phyloP scores from a whole-genome alignment of 2,888 invertebrate species.

The Coronaproctus castanopsis region DNA sequence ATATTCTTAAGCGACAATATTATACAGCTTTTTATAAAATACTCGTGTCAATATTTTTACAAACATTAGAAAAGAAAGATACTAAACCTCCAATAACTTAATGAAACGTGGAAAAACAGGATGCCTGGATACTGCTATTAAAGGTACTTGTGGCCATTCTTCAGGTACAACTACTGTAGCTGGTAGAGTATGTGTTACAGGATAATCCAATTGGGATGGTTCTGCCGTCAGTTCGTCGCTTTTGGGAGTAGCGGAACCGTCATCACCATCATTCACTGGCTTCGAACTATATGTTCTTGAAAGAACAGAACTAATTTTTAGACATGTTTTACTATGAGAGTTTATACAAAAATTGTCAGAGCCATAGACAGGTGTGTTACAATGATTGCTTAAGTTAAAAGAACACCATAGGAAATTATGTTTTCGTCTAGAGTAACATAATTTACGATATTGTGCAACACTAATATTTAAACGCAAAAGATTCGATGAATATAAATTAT shows the following conservation, averaged over 20 bases:
- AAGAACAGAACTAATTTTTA: neutral
- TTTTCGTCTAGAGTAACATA: neutral
- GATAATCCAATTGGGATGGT: conserved; percentile 1
- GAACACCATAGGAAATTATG: neutral
- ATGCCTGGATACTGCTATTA: conserved; percentile 80
- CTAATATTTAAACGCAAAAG: neutral
- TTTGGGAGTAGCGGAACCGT: neutral
- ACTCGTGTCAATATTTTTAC: too few relatives aligned
- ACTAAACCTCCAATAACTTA: conserved; percentile 88
- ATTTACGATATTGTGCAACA: neutral
- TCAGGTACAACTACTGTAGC: conserved; percentile 87
- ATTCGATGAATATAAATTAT: neutral
- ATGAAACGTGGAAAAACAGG: conserved; percentile 96
- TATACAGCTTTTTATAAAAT: neutral
- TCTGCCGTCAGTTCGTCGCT: neutral
- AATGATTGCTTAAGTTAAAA: neutral
- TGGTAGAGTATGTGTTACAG: conserved; percentile 8
- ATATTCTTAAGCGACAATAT: neutral
- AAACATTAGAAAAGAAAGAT: too few relatives aligned
- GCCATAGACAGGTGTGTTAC: too few relatives aligned
- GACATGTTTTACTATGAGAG: too few relatives aligned
- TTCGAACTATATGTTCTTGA: neutral
- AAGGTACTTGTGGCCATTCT: conserved; percentile 87
- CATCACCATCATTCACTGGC: neutral
- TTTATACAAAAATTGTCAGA: too few relatives aligned